phyloP scores from a whole-genome alignment of 2,113 vertebrate genomes.

The Petrocephalus zakoni region DNA sequence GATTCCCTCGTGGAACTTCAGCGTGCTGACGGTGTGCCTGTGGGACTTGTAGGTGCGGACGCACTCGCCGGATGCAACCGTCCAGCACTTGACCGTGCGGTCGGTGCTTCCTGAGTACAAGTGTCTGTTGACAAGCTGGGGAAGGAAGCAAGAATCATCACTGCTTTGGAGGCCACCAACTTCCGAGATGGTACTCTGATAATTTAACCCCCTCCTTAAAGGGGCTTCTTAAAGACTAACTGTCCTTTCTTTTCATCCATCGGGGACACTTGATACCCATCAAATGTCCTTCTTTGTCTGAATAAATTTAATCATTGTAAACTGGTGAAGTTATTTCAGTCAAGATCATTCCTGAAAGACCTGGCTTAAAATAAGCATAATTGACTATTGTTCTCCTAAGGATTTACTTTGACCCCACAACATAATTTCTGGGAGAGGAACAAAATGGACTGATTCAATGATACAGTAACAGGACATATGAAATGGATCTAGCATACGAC shows the following conservation, averaged over 20 bases:
- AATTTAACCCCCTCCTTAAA: background rate
- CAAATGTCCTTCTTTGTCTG: background rate
- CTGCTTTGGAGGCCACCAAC: background rate
- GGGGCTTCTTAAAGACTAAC: background rate
- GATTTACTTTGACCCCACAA: background rate
- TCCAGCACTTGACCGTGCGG: conserved; percentile 69
- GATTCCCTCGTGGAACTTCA: conserved; percentile 67
- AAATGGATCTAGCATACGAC: background rate
- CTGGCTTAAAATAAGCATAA: background rate
- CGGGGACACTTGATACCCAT: background rate
- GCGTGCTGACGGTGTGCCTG: conserved; percentile 67
- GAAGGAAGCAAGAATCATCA: background rate
- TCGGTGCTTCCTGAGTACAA: conserved; percentile 68
- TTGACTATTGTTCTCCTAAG: background rate
- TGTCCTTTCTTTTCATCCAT: background rate
- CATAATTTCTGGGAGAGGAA: background rate
- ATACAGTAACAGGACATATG: background rate
- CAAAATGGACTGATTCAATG: background rate
- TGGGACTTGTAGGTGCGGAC: conserved; percentile 64
- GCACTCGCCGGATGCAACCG: conserved; percentile 58
- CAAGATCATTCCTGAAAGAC: background rate
- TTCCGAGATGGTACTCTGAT: background rate
- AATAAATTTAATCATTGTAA: background rate
- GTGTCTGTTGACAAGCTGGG: conserved; percentile 62
- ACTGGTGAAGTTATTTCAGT: background rate